Base-by-base conservation (phyloP, 2,797 vertebrate genomes). In the Neomorphus geoffroyi region DNA sequence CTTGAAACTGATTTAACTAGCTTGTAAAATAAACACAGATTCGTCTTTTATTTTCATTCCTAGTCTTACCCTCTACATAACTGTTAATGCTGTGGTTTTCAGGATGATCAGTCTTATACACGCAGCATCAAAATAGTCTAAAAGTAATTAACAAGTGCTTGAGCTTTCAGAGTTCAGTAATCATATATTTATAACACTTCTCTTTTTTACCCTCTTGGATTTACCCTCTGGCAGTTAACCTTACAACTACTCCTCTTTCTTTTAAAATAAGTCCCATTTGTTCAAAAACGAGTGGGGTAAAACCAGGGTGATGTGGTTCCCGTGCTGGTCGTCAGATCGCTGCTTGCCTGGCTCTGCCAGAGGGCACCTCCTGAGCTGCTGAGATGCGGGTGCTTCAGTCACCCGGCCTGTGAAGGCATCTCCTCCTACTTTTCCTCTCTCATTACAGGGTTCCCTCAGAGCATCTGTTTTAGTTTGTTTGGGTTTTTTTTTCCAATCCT, bases 251-350 rank as follows among this genome's bases (percentile, higher is more conserved):
- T 41, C 10, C 15, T 54, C 26, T 73, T 50, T 61, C 18, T 53
- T 89, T 53, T 48, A 58, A 33, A 66, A 37, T 19, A 21, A 39
- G 5, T 15, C 24, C 10, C 0, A 0, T 67, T 65, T 50, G 32
- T 62, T 90, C 26, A 28, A 33, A 72, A 86, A 61, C 21, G 24
- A 75, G 13, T 6, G 2, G 21, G 35, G 33, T 46, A 60, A 66
- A 33, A 39, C 26, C 57, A 50, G 39, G 0, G 3, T 1, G 2
- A 32, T 7, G 58, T 48, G 65, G 39, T 50, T 71, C 11, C 45
- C 0, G 0, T 0, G 13, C 56, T 56, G 61, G 50, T 66, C 15
- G 43, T 23, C 3, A 2, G n/a, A 8, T 0, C 1, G 17, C 78
- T 24, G 37, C 77, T 46, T 33, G 13, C 33, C 58, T 11, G 65